Conservation (phyloP, 1,140 invertebrate species). For the Plutomurus gul region DNA sequence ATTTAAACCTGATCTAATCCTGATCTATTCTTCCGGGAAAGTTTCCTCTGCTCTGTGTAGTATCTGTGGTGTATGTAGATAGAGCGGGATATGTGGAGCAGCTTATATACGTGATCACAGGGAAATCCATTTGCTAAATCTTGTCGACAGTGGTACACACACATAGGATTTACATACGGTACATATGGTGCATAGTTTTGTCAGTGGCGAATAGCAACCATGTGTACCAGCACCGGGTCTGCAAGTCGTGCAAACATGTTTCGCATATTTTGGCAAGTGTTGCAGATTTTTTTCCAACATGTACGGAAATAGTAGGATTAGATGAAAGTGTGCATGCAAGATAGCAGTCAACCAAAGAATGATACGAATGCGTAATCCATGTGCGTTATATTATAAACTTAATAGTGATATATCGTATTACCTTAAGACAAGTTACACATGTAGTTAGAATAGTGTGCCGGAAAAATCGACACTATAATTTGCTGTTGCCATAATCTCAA, state of each 20-base stretch:
- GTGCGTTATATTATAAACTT: too few relatives aligned
- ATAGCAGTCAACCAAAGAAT: too few relatives aligned
- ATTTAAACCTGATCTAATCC: slow-evolving; percentile 22
- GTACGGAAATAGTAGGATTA: too few relatives aligned
- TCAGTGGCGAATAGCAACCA: too few relatives aligned
- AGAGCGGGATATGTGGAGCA: background rate
- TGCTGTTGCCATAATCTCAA: background rate
- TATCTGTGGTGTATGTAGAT: background rate
- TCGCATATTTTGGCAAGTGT: slow-evolving; percentile 17
- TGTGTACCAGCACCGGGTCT: too few relatives aligned
- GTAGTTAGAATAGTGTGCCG: too few relatives aligned
- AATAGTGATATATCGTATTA: too few relatives aligned
- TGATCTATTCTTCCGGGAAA: slow-evolving; percentile 8
- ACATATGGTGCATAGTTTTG: too few relatives aligned
- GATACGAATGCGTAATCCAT: too few relatives aligned
- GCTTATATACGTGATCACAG: background rate
- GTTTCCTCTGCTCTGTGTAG: background rate
- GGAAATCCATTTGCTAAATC: background rate
- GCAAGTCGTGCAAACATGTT: background rate
- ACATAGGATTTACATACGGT: too few relatives aligned
- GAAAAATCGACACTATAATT: background rate
- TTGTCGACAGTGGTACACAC: background rate
- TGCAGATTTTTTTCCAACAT: slow-evolving; percentile 14
- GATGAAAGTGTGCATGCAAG: too few relatives aligned
- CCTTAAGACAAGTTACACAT: slow-evolving; percentile 2